phyloP scores from a whole-genome alignment of 2,797 vertebrate species.

The Tadarida brasiliensis region DNA sequence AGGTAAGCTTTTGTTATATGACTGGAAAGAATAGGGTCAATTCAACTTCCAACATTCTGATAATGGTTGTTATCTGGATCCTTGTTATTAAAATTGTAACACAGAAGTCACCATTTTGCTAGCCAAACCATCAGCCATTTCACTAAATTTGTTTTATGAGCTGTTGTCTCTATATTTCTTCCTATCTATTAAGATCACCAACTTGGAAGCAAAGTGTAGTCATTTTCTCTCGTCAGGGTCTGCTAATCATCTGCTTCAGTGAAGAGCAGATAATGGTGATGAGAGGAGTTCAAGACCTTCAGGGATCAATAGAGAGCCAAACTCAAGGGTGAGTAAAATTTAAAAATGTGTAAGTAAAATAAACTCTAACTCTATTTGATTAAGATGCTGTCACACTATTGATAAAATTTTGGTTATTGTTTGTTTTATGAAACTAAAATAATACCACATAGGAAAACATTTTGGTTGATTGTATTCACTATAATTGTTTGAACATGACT shows the following conservation, averaged over 20 bases:
- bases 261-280: neutral
- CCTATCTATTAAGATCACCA: neutral
- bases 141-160: neutral
- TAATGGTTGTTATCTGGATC: neutral
- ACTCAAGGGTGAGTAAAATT: neutral
- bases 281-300: neutral
- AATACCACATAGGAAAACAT: neutral
- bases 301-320: neutral
- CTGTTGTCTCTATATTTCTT: neutral
- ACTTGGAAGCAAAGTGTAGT: neutral
- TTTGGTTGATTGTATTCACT: neutral
- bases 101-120: neutral
- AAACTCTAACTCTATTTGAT: neutral
- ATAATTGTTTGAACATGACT: neutral
- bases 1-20: neutral
- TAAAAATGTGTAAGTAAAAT: neutral
- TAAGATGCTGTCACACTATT: neutral
- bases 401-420: neutral
- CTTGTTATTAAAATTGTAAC: neutral
- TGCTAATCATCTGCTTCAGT: neutral
- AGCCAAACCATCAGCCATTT: neutral
- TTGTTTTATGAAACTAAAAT: slow-evolving; percentile 15
- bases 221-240: neutral
- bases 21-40: neutral
- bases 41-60: neutral